Conservation (phyloP, 2,797 vertebrate genomes). For the Pagetopsis macropterus region DNA sequence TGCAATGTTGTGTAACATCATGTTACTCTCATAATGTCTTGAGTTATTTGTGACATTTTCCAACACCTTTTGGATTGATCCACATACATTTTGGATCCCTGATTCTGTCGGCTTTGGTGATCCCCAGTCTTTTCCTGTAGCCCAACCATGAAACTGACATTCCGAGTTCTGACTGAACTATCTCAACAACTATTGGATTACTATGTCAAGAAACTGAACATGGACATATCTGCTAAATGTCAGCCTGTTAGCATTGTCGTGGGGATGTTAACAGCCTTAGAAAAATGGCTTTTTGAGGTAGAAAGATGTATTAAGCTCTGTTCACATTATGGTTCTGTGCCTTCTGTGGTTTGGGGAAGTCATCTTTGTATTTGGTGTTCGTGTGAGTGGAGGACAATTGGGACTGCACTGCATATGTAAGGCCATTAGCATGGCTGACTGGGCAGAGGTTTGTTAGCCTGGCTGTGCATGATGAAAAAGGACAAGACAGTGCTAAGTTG, state of each 20-base stretch:
- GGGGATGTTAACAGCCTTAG: not conserved
- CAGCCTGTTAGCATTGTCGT: not conserved
- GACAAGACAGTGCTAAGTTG: slow-evolving; percentile 30
- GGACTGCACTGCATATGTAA: slow-evolving; percentile 42
- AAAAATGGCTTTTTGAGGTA: not conserved
- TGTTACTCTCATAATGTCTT: not conserved
- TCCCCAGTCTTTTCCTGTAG: not conserved
- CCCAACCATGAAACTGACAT: not conserved
- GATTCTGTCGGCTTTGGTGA: not conserved
- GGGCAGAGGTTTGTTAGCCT: slow-evolving; percentile 49
- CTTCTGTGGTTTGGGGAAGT: slow-evolving; percentile 5
- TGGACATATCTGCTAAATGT: no score
- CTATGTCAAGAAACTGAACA: not conserved
- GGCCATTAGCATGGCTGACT: slow-evolving; percentile 63
- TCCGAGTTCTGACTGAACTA: not conserved
- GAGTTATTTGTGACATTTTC: not conserved
- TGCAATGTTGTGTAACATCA: not conserved
- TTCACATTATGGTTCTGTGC: not conserved
- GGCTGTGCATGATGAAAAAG: slow-evolving; percentile 40
- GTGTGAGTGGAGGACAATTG: slow-evolving; percentile 19
- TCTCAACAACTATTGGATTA: not conserved
- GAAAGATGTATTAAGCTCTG: not conserved
- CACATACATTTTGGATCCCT: not conserved
- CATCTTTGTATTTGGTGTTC: not conserved
- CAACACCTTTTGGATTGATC: not conserved